phyloP scores from a whole-genome alignment of 2,888 invertebrate species.

The Drosophila paranaensis region DNA sequence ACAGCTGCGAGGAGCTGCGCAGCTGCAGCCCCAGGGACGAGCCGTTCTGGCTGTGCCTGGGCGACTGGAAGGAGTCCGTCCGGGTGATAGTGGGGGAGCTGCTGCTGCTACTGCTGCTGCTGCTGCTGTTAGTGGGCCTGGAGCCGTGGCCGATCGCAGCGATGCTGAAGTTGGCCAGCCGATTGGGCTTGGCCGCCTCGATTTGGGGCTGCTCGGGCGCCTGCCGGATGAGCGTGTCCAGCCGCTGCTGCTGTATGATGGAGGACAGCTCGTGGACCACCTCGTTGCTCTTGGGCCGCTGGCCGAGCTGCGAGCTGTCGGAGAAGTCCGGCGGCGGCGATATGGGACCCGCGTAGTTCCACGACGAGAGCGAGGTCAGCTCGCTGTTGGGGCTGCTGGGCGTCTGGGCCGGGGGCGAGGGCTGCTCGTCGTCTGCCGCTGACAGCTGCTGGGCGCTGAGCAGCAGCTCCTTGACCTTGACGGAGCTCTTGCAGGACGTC shows the following conservation, averaged over 20 bases:
- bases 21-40: constrained; percentile 20
- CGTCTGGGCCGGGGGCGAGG: constrained; percentile 33
- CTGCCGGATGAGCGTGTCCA: constrained; percentile 74
- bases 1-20: constrained; percentile 83
- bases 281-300: constrained; percentile 54
- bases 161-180: constrained; percentile 81
- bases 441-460: constrained; percentile 32
- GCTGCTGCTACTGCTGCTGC: constrained; percentile 26
- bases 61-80: constrained; percentile 81
- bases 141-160: constrained; percentile 41
- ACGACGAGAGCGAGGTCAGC: constrained; percentile 71
- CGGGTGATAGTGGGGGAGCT: constrained; percentile 59
- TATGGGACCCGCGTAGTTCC: constrained; percentile 83
- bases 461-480: constrained; percentile 20
- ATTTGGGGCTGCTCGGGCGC: constrained; percentile 65
- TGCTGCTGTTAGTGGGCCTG: not conserved
- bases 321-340: constrained; percentile 84
- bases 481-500: constrained; percentile 82
- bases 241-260: constrained; percentile 76
- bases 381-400: constrained; percentile 60
- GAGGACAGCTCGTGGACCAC: constrained; percentile 80
- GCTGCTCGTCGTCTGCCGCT: constrained; percentile 20
- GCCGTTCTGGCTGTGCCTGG: constrained; percentile 16
- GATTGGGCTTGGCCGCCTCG: constrained; percentile 80
- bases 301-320: constrained; percentile 48